phyloP scores from a whole-genome alignment of 1,140 invertebrate species.

The Tribolium castaneum region DNA sequence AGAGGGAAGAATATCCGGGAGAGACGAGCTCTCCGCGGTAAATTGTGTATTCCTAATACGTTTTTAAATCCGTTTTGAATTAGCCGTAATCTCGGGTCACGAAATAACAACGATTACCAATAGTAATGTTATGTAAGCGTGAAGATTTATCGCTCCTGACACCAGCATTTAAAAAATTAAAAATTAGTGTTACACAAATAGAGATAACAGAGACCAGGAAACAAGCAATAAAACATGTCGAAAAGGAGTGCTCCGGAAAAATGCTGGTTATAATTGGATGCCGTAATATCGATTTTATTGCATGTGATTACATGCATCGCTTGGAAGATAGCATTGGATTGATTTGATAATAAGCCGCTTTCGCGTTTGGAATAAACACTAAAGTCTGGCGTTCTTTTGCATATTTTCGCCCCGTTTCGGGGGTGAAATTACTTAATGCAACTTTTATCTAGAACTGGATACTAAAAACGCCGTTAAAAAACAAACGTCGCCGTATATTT shows the following conservation, averaged over 20 bases:
- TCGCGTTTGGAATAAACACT: constrained; percentile 1
- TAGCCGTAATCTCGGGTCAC: no score
- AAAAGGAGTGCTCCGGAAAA: no score
- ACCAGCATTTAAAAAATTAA: no score
- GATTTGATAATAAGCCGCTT: neutral
- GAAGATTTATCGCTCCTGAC: no score
- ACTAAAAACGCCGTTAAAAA: constrained; percentile 29
- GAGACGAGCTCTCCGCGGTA: neutral
- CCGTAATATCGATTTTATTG: constrained; percentile 8
- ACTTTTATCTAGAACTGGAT: constrained; percentile 23
- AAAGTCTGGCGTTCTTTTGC: constrained; percentile 10
- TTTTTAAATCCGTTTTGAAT: neutral
- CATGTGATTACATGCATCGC: constrained; percentile 17
- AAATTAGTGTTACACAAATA: no score
- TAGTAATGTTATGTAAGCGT: no score
- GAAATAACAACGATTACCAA: no score
- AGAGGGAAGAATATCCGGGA: neutral
- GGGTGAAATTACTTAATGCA: constrained; percentile 24
- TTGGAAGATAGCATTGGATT: constrained; percentile 22
- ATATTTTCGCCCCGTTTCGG: neutral
- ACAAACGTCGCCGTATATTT: constrained; percentile 33
- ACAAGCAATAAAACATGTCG: no score
- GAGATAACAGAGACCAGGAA: no score
- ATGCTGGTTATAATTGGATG: neutral
- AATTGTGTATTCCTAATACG: neutral